Evolutionary conservation across 1,140 invertebrate species (phyloP).

Genomic region (Nephotettix cincticeps): DNA sequence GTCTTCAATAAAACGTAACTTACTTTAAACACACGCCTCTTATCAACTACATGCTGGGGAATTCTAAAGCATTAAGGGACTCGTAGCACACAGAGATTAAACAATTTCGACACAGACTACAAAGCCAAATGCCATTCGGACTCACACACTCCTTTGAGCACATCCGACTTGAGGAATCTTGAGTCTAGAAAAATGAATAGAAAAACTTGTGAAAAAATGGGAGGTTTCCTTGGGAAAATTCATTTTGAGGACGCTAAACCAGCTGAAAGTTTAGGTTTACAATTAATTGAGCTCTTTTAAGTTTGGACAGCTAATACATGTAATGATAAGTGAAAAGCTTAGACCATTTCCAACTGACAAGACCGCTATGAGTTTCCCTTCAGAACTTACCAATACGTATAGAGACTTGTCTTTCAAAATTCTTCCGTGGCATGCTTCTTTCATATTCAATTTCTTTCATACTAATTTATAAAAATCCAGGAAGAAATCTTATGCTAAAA

Average conservation of each 20-base stretch:
- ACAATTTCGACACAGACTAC: neutral
- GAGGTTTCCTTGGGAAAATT: too few species aligned
- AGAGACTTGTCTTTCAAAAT: conserved; percentile 39
- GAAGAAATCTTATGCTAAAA: too few species aligned
- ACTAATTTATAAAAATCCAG: too few species aligned
- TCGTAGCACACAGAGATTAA: conserved; percentile 29
- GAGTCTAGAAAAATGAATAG: neutral
- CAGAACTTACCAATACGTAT: conserved; percentile 37
- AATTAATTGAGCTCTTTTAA: too few species aligned
- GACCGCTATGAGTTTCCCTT: too few species aligned
- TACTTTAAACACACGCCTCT: too few species aligned
- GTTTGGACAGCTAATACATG: too few species aligned
- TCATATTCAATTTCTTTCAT: neutral
- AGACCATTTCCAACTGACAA: too few species aligned
- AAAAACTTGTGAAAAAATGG: neutral
- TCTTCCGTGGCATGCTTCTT: conserved; percentile 29
- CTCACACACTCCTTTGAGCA: neutral
- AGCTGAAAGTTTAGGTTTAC: too few species aligned
- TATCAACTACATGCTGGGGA: neutral
- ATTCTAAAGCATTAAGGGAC: conserved; percentile 13
- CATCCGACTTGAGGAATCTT: neutral
- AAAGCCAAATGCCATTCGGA: neutral
- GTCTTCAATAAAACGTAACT: too few species aligned
- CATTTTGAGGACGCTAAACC: too few species aligned
- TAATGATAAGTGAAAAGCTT: too few species aligned